phyloP scores from a whole-genome alignment of 2,113 vertebrate genomes.

The Balaenoptera acutorostrata region DNA sequence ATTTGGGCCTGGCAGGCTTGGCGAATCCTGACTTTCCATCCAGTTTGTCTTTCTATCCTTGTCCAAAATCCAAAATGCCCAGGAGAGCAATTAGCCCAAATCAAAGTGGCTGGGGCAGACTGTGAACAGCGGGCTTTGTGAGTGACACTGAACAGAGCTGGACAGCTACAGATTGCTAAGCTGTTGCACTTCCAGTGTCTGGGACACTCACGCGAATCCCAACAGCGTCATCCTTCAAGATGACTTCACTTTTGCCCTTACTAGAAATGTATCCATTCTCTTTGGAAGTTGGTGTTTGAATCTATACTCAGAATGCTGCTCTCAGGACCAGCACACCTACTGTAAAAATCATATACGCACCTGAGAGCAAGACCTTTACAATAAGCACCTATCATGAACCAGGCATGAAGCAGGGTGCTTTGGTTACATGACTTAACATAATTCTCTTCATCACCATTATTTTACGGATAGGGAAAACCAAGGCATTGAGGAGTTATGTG shows the following conservation, averaged over 20 bases:
- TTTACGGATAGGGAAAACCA: background rate
- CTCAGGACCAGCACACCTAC: background rate
- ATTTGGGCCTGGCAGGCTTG: slow-evolving; percentile 9
- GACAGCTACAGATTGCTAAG: background rate
- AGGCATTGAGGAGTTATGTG: background rate
- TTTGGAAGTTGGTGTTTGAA: background rate
- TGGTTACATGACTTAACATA: background rate
- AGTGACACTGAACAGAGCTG: background rate
- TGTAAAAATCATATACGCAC: background rate
- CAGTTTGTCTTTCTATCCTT: slow-evolving; percentile 23
- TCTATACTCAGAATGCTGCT: background rate
- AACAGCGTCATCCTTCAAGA: background rate
- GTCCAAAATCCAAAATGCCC: slow-evolving; percentile 35
- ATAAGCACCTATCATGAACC: background rate
- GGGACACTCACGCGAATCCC: background rate
- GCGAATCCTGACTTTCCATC: background rate
- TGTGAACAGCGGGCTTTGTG: background rate
- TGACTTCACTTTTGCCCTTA: background rate
- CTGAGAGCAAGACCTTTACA: background rate
- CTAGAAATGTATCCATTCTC: background rate
- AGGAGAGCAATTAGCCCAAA: slow-evolving; percentile 10
- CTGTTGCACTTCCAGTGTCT: background rate
- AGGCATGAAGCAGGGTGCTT: background rate
- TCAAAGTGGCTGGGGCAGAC: background rate
- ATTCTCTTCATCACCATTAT: background rate